Conservation (phyloP, 2,113 vertebrate genomes). For the Lutjanus erythropterus region DNA sequence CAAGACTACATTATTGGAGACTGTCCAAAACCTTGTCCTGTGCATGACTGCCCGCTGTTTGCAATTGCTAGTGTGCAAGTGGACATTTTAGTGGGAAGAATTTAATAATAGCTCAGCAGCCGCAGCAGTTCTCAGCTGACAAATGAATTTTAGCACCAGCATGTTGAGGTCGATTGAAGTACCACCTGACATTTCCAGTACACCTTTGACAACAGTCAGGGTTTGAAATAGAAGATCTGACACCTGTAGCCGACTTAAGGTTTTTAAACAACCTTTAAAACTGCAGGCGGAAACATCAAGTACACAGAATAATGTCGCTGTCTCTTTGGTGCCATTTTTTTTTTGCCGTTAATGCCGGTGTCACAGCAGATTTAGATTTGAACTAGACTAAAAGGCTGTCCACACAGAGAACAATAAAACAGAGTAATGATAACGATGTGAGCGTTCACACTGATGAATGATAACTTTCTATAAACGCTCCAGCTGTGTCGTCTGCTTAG, state of each 20-base stretch:
- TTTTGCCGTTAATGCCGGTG: too few species aligned
- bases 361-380: too few species aligned
- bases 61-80: not conserved
- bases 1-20: not conserved
- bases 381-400: too few species aligned
- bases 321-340: too few species aligned
- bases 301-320: not conserved
- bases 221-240: not conserved
- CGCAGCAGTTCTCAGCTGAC: not conserved
- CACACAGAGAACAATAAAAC: too few species aligned
- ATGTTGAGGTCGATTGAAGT: not conserved
- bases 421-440: too few species aligned
- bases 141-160: not conserved
- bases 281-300: not conserved
- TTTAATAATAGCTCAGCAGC: slow-evolving; percentile 18
- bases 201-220: not conserved
- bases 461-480: too few species aligned
- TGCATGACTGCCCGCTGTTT: not conserved
- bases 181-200: not conserved
- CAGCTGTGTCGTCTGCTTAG: too few species aligned
- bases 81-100: not conserved
- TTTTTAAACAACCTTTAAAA: not conserved
- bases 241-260: not conserved
- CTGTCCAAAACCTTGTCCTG: not conserved
- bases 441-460: too few species aligned